These are phyloP conservation scores for Sebastes matsubarae DNA, from an alignment of 2,797 vertebrate genomes.

Conservation along the genomic window DNA sequence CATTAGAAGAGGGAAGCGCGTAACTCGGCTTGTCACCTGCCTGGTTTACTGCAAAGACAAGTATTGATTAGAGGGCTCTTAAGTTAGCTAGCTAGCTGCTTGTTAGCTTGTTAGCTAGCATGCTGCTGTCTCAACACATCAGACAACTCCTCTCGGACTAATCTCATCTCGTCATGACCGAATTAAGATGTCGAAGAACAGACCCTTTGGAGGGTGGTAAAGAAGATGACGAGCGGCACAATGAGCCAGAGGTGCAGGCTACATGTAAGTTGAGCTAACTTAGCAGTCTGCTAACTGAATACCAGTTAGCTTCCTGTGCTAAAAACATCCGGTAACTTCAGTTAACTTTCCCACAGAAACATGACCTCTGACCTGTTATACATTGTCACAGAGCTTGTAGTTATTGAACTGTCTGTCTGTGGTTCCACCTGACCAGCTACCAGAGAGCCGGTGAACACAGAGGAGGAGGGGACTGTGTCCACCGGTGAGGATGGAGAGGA, in stretches of 20 bases:
- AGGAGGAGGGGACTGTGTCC: slow-evolving; percentile 3
- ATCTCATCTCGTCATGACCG: slow-evolving; percentile 66
- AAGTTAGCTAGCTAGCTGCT: slow-evolving; percentile 29
- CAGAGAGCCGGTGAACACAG: neutral
- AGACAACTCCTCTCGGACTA: slow-evolving; percentile 6
- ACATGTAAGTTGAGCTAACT: slow-evolving; percentile 43
- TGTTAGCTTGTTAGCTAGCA: slow-evolving; percentile 54
- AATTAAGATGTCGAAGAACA: slow-evolving; percentile 62
- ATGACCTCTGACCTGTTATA: too few species aligned
- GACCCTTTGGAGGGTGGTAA: slow-evolving; percentile 16
- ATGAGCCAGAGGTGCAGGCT: neutral
- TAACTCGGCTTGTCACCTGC: neutral
- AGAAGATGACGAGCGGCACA: slow-evolving; percentile 7
- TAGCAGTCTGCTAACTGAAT: slow-evolving; percentile 13
- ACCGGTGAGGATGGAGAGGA: neutral
- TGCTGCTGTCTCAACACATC: slow-evolving; percentile 41
- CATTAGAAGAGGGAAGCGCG: neutral
- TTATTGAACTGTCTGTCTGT: neutral
- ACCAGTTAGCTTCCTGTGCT: neutral
- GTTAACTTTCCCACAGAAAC: neutral
- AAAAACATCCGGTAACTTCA: neutral
- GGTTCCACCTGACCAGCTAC: neutral
- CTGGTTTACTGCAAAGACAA: neutral
- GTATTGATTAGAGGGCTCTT: neutral
- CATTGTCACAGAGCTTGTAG: neutral